Conservation (phyloP, 2,113 vertebrate genomes). For the Strigops habroptila region DNA sequence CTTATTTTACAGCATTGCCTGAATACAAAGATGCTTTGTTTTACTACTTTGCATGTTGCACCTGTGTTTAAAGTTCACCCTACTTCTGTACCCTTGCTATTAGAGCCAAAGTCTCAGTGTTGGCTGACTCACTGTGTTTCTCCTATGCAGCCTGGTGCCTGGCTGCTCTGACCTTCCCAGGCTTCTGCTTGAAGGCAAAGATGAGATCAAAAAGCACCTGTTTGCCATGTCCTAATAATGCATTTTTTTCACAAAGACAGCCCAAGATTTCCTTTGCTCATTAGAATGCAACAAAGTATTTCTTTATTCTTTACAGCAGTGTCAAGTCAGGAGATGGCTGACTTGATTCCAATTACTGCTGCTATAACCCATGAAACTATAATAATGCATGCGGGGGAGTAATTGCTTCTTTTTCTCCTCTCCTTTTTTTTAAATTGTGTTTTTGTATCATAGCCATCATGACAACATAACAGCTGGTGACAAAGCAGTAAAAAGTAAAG, state of each 20-base stretch:
- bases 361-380: not conserved
- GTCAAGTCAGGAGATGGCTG: not conserved
- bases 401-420: not conserved
- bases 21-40: not conserved
- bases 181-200: not conserved
- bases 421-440: not conserved
- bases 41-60: not conserved
- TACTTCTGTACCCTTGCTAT: not conserved
- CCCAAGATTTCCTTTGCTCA: not conserved
- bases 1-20: not conserved
- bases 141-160: fast-evolving
- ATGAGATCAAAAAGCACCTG: not conserved
- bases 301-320: not conserved
- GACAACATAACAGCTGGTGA: not conserved
- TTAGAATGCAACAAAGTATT: not conserved
- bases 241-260: not conserved
- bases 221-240: not conserved
- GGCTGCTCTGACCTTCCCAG: not conserved
- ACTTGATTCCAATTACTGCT: not conserved
- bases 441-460: not conserved
- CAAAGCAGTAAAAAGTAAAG: not conserved
- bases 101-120: not conserved
- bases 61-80: not conserved
- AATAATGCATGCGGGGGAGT: not conserved
- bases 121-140: not conserved